These are phyloP conservation scores for Moxostoma hubbsi DNA, from an alignment of 2,797 vertebrate genomes.

Conservation along the genomic window DNA sequence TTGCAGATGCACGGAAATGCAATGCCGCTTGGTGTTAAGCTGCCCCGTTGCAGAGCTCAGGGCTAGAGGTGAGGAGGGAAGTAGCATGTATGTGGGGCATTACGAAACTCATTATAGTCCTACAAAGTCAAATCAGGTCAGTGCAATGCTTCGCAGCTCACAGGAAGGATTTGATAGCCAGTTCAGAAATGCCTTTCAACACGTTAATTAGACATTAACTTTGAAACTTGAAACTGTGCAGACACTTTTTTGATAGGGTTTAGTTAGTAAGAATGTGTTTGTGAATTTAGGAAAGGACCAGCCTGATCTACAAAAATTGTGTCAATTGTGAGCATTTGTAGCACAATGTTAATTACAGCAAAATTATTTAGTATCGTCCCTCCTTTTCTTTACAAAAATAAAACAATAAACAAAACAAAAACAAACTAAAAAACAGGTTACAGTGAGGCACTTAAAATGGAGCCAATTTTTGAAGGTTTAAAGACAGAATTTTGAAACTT, in stretches of 20 bases:
- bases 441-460: no score
- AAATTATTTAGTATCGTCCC: no score
- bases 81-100: slow-evolving; percentile 74
- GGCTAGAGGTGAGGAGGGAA: slow-evolving; percentile 61
- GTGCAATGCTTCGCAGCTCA: slow-evolving; percentile 71
- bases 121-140: slow-evolving; percentile 80
- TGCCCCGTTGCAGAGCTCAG: slow-evolving; percentile 38
- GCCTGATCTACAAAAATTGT: no score
- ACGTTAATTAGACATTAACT: slow-evolving; percentile 78
- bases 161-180: slow-evolving; percentile 74
- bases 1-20: slow-evolving; percentile 56
- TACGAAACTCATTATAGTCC: slow-evolving; percentile 75
- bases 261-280: slow-evolving; percentile 51
- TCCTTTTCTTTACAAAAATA: no score
- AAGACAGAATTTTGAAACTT: no score
- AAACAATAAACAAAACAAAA: no score
- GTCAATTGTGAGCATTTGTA: no score
- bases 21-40: neutral
- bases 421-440: no score
- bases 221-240: slow-evolving; percentile 69
- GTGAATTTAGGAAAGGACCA: slow-evolving; percentile 52
- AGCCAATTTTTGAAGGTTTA: no score
- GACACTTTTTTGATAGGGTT: slow-evolving; percentile 70
- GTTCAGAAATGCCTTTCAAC: slow-evolving; percentile 75
- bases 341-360: no score